These are phyloP conservation scores for human DNA, from an alignment of 2,113 vertebrate species.

Conservation along the genomic window GRCh38 chr1:120098501-120099000, in stretches of 20 bases:
- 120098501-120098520: not conserved
- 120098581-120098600: not conserved
- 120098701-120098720: not conserved
- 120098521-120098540: not conserved
- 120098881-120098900: not conserved
- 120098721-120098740: not conserved
- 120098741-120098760: not conserved
- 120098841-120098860: not conserved
- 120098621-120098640: not conserved
- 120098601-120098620: not conserved
- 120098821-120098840: not conserved
- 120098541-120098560: not conserved
- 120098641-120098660: not conserved
- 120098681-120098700: not conserved
- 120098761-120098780: not conserved
- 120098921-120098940: not conserved
- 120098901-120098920: not conserved
- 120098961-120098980: accelerated
- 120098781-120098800: not conserved
- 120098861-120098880: not conserved
- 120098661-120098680: not conserved
- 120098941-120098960: too few species aligned
- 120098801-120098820: not conserved
- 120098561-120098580: not conserved
- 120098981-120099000: not conserved